Conservation (phyloP, 1,140 invertebrate species). For the Eciton burchellii region DNA sequence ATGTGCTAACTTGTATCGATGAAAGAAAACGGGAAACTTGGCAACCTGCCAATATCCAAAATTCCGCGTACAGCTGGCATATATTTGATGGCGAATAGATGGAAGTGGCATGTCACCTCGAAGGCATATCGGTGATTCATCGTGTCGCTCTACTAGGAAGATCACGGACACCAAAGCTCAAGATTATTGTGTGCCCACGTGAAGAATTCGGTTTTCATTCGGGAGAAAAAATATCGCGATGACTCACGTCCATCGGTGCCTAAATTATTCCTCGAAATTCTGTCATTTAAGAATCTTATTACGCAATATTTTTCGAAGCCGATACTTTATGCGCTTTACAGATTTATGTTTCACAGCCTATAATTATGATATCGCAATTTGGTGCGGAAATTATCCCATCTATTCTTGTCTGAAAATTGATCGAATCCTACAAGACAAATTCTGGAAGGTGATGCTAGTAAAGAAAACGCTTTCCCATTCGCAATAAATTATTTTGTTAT, state of each 20-base stretch:
- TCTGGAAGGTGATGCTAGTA: neutral
- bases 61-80: neutral
- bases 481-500: no score
- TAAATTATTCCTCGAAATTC: neutral
- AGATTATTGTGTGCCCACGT: neutral
- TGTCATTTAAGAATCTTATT: slow-evolving; percentile 12
- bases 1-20: neutral
- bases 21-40: slow-evolving; percentile 2
- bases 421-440: neutral
- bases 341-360: neutral
- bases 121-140: slow-evolving; percentile 11
- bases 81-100: slow-evolving; percentile 35
- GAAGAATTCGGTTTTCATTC: neutral
- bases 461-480: no score
- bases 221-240: neutral
- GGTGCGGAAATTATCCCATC: slow-evolving; percentile 2
- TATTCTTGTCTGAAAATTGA: neutral
- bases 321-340: slow-evolving; percentile 2
- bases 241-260: slow-evolving; percentile 9
- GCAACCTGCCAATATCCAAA: slow-evolving; percentile 28
- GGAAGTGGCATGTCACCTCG: slow-evolving; percentile 1
- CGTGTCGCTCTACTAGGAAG: neutral
- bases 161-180: neutral
- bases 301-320: slow-evolving; percentile 11
- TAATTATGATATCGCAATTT: neutral